Evolutionary conservation across 2,888 invertebrate genomes (phyloP), one percentile per base, ranked within the genome.

Genomic region (Polyploca ridens): DNA sequence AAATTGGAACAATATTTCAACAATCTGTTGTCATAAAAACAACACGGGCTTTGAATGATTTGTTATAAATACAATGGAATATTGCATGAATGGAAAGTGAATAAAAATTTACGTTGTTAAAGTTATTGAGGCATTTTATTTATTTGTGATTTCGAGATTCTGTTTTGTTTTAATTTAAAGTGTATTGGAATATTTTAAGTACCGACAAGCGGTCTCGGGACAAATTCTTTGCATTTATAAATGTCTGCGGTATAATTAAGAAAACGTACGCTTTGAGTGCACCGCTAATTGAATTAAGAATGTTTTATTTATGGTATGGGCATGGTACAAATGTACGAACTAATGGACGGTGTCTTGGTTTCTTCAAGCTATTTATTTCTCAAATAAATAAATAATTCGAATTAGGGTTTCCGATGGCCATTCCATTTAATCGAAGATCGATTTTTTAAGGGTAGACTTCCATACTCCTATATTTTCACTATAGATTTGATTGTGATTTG

Each of bases 131-230:
- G 5, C 10, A 19, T 6, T 16, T n/a, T 19, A 54, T n/a, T 54
- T 54, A 14, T n/a, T 49, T 49, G 14, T 16, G 49, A 49, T 49
- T 16, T 3, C n/a, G 49, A 16, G 49, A 49, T 49, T 6, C 54
- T 54, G 54, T 54, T 19, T 54, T 54, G 16, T 54, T 54, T 54
- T 19, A 16, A 54, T 54, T 54, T 7, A n/a, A 54, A 54, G 54
- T 19, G 54, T 54, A 49, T n/a, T 46, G 14, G 46, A 46, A 0
- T 13, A 46, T 46, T 46, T 46, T 46, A 49, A 49, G 16, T 16
- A 54, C 14, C 10, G 54, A 49, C 19, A 54, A 19, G 54, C 54
- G 16, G 54, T 54, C 54, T 19, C 19, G 1, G 19, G 8, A 54
- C 19, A 54, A 54, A 54, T 54, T 19, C 54, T 19, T n/a, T 8